These are phyloP conservation scores for Oryzias curvinotus DNA, from an alignment of 2,113 vertebrate species.

Conservation along the genomic window DNA sequence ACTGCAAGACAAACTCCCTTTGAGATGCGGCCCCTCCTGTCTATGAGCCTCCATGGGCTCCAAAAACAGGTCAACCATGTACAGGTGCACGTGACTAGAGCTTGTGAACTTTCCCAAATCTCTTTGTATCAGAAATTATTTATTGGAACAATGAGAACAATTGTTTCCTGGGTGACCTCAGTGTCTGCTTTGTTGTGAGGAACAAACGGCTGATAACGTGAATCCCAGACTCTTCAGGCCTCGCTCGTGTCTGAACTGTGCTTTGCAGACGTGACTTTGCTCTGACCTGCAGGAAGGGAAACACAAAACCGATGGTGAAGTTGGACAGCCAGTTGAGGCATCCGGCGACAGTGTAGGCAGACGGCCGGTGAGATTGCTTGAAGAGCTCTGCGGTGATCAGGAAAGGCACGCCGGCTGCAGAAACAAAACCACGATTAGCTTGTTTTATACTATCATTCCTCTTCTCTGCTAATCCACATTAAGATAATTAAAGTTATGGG, in stretches of 20 bases:
- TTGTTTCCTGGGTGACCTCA: too few species aligned
- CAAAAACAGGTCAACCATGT: too few species aligned
- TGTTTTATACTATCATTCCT: neutral
- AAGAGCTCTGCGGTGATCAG: slow-evolving; percentile 90
- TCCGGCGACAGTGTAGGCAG: slow-evolving; percentile 85
- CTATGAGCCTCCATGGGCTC: too few species aligned
- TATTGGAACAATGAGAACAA: too few species aligned
- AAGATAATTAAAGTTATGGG: slow-evolving; percentile 1
- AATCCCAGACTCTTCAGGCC: too few species aligned
- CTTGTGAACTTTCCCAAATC: too few species aligned
- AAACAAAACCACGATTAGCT: neutral
- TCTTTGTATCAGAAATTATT: too few species aligned
- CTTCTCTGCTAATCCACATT: neutral
- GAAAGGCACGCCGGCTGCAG: slow-evolving; percentile 83
- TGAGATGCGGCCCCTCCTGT: too few species aligned
- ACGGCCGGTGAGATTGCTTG: slow-evolving; percentile 84
- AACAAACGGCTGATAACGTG: too few species aligned
- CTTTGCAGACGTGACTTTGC: neutral
- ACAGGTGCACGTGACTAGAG: too few species aligned
- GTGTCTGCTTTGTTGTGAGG: too few species aligned
- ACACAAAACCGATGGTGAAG: slow-evolving; percentile 87
- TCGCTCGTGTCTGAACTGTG: neutral
- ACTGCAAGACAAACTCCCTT: too few species aligned
- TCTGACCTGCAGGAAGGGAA: slow-evolving; percentile 89
- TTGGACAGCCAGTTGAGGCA: slow-evolving; percentile 93